phyloP scores from a whole-genome alignment of 2,797 vertebrate species.

The Brotula barbata region DNA sequence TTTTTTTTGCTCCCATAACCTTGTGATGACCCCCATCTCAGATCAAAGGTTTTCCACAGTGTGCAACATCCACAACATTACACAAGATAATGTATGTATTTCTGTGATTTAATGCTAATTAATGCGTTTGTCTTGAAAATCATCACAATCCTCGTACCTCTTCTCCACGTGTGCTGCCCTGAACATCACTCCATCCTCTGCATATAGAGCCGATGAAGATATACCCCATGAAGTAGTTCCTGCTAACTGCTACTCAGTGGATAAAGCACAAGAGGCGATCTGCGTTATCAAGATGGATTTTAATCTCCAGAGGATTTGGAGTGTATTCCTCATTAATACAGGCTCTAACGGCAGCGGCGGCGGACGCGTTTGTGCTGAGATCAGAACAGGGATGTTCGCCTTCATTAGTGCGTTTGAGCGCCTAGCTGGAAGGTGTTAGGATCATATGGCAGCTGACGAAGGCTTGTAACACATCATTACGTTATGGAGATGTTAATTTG shows the following conservation, averaged over 20 bases:
- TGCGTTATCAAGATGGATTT: constrained; percentile 19
- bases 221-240: not conserved
- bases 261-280: constrained; percentile 1
- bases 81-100: not conserved
- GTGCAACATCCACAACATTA: not conserved
- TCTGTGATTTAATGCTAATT: not conserved
- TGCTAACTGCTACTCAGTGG: not conserved
- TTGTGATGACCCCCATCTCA: not conserved
- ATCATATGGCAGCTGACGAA: constrained; percentile 44
- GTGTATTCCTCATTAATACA: constrained; percentile 14
- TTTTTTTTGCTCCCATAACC: not conserved
- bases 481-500: constrained; percentile 43
- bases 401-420: constrained; percentile 55
- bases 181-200: no score
- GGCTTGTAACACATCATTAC: constrained; percentile 36
- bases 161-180: no score
- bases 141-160: no score
- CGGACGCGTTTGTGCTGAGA: not conserved
- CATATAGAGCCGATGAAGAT: no score
- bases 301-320: constrained; percentile 26
- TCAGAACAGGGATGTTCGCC: constrained; percentile 20
- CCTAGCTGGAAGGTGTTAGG: constrained; percentile 38
- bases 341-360: constrained; percentile 17
- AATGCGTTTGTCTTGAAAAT: no score
- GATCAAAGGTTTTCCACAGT: no score